Base-by-base conservation (phyloP, 2,888 invertebrate genomes). In the Allacma fusca region DNA sequence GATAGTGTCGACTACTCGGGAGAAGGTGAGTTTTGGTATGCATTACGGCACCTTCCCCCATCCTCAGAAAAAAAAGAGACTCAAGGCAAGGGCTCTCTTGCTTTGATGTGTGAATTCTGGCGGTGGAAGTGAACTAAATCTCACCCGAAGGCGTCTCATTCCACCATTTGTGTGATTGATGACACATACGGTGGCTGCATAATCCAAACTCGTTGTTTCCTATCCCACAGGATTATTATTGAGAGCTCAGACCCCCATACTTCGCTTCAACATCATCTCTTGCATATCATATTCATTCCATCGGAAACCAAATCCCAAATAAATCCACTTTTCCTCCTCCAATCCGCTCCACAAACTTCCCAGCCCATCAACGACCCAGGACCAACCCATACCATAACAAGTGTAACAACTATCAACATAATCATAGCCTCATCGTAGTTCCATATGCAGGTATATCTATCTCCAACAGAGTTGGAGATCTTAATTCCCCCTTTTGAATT, bases 161-260 rank as follows among this genome's bases (percentile, higher is more conserved):
- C 82, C 78, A 78, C 82, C 82, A 80, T 81, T 83, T 81, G 79
- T 81, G 78, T 83, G 83, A 83, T 83, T 83, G 83, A 83, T 83
- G 83, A 83, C 82, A 81, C 69, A 80, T 79, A 82, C 83, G 82
- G 81, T 70, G 79, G 77, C 81, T 82, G 83, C 83, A 83, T 83
- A 83, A 83, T 83, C 83, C 81, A 80, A 81, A 80, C 79, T 82
- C 76, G 80, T 82, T 82, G 82, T 83, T 82, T 81, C 80, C 79
- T 77, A 80, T 82, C 81, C 81, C 80, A 57, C 57, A 73, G 82
- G 82, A 83, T 83, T 82, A 82, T 80, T 77, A 82, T 79, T 76
- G 73, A 64, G 57, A 68, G 68, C 75, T 74, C 70, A 62, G 29
- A 67, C 71, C 34, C 24, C 75, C 44, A 69, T 57, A 50, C 77